Conservation (phyloP, 2,797 vertebrate species). For the Phrynocephalus guinanensis region DNA sequence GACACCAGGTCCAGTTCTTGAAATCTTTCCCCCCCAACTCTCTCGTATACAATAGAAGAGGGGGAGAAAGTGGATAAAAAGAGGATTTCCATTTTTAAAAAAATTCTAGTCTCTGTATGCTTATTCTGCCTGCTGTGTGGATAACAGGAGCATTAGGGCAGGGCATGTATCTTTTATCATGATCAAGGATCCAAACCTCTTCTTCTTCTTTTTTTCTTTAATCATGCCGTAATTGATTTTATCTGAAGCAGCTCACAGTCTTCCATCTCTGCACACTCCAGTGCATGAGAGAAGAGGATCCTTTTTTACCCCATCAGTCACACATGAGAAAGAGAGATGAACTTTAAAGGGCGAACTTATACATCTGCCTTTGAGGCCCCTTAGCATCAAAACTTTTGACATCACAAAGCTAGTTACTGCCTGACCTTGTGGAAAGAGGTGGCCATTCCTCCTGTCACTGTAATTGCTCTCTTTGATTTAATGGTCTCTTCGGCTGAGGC, state of each 20-base stretch:
- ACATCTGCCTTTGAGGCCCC: slow-evolving; percentile 5
- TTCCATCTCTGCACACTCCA: not conserved
- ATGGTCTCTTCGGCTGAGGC: not conserved
- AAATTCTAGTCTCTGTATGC: not conserved
- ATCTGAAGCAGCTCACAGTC: not conserved
- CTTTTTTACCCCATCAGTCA: slow-evolving; percentile 14
- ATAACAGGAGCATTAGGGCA: not conserved
- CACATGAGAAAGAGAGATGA: slow-evolving; percentile 37
- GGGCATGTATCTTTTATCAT: not conserved
- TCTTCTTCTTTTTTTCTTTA: not conserved
- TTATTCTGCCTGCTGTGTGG: slow-evolving; percentile 9
- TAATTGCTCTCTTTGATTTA: slow-evolving; percentile 31
- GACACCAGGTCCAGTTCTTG: no score
- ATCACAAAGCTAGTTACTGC: slow-evolving; percentile 6
- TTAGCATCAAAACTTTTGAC: slow-evolving; percentile 46
- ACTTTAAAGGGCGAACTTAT: slow-evolving; percentile 17
- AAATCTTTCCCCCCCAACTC: no score
- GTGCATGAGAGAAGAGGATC: not conserved
- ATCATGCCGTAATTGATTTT: not conserved
- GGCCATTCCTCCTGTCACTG: slow-evolving; percentile 33
- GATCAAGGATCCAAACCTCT: not conserved
- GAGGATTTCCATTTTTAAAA: not conserved
- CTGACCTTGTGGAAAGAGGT: not conserved
- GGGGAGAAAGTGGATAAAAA: not conserved
- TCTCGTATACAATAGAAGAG: not conserved